Evolutionary conservation across 1,140 invertebrate genomes (phyloP).

Genomic region (Drosophila erecta): DNA sequence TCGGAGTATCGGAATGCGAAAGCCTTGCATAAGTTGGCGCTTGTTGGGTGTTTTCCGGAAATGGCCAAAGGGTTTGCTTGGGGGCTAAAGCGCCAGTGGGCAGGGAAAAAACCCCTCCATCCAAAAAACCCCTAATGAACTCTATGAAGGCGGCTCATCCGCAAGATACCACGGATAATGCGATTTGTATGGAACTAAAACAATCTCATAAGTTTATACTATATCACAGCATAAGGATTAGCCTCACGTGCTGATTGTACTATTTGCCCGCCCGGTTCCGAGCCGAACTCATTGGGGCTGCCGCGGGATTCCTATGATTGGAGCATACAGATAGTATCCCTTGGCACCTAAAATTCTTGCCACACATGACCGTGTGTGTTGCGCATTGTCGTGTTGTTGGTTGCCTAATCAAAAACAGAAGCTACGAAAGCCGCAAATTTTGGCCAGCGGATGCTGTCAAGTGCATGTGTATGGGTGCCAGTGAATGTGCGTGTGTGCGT

Average conservation of each 20-base stretch:
- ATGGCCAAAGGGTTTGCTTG: not conserved
- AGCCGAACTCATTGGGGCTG: not conserved
- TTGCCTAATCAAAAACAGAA: constrained; percentile 80
- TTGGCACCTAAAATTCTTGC: not conserved
- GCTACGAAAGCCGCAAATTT: constrained; percentile 67
- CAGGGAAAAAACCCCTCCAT: not conserved
- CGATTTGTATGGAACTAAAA: too few relatives aligned
- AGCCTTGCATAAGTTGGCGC: constrained; percentile 34
- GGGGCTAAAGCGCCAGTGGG: not conserved
- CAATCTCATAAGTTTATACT: too few relatives aligned
- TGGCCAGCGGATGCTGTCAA: constrained; percentile 51
- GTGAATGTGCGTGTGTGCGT: constrained; percentile 4
- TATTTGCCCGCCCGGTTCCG: too few relatives aligned
- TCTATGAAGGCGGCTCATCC: not conserved
- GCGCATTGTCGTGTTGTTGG: constrained; percentile 13
- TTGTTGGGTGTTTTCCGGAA: constrained; percentile 33
- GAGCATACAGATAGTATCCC: not conserved
- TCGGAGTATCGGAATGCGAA: constrained; percentile 28
- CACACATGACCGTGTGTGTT: constrained; percentile 7
- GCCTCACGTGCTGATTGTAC: too few relatives aligned
- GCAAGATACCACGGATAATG: not conserved
- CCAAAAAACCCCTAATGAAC: constrained; percentile 13
- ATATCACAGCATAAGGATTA: too few relatives aligned
- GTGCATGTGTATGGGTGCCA: constrained; percentile 4
- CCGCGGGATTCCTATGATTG: not conserved